Conservation (phyloP, 1,140 invertebrate genomes). For the Gonatopus flavifemur region DNA sequence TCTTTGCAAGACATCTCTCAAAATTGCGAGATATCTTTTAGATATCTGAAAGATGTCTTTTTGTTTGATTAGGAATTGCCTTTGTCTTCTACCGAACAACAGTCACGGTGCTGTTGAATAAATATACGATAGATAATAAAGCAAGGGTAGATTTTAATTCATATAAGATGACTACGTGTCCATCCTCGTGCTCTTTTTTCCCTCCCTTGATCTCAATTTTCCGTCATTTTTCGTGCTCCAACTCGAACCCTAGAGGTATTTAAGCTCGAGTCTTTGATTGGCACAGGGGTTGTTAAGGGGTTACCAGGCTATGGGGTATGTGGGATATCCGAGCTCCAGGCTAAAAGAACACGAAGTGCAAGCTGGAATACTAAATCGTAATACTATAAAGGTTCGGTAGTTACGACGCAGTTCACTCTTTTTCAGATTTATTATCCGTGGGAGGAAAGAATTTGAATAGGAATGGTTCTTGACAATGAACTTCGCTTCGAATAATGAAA, state of each 20-base stretch:
- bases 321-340: conserved; percentile 14
- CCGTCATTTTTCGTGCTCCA: not conserved
- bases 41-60: no score
- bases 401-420: not conserved
- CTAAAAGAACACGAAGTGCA: no score
- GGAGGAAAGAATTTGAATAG: no score
- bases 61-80: no score
- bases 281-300: conserved; percentile 26
- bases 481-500: no score
- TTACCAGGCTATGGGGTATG: conserved; percentile 25
- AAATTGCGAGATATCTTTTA: no score
- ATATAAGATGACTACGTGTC: conserved; percentile 6
- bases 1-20: no score
- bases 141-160: conserved; percentile 15
- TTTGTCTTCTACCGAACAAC: no score
- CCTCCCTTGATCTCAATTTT: conserved; percentile 8
- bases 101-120: not conserved
- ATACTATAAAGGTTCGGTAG: not conserved
- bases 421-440: not conserved
- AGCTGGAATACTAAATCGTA: no score
- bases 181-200: no score
- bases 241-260: conserved; percentile 14
- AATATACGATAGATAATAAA: conserved; percentile 14
- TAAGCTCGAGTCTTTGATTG: conserved; percentile 30
- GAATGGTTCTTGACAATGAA: no score